Evolutionary conservation across 92 coral and sea anemone genomes (phyloP), one percentile per base, ranked within the genome.

Genomic region (Montipora capitata): DNA sequence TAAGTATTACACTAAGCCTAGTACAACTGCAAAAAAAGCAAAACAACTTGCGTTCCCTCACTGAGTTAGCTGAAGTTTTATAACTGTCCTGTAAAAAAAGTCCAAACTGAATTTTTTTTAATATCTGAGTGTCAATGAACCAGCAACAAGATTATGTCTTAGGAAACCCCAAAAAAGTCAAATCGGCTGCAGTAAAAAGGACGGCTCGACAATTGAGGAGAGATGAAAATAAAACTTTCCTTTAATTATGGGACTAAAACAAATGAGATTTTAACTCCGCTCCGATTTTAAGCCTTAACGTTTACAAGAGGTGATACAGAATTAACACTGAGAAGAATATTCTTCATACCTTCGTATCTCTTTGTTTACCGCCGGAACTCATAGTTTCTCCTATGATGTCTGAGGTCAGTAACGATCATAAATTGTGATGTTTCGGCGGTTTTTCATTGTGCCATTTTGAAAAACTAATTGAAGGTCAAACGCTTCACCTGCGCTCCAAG

Each of bases 391-490:
- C 44, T 54, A 44, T n/a, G 10, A n/a, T 68, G 52, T 15, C 38
- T 68, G 82, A 27, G 57, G 20, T 79, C 45, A 64, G 62, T 16
- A 38, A 51, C 40, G 7, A 40, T 16, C 41, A 56, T 10, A 2
- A 10, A 20, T 52, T 20, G 67, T 39, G 52, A n/a, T 49, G 85
- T 48, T 45, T 10, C 56, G 59, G 12, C 49, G 77, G 67, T 68
- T 51, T 41, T 13, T 41, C 20, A 39, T 80, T 81, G 52, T 56
- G 41, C 68, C 48, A 64, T 54, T 81, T 51, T 68, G 18, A 68
- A 81, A 81, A 81, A 81, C 66, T 67, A 80, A 80, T 80, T 80
- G 12, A 78, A 62, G 57, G 45, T 51, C 65, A 45, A 7, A 41
- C 63, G 66, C 67, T 51, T 5, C 40, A 81, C 85, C 85, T 81